Evolutionary conservation across 2,888 invertebrate species (phyloP).

Genomic region (Caradrina clavipalpis): DNA sequence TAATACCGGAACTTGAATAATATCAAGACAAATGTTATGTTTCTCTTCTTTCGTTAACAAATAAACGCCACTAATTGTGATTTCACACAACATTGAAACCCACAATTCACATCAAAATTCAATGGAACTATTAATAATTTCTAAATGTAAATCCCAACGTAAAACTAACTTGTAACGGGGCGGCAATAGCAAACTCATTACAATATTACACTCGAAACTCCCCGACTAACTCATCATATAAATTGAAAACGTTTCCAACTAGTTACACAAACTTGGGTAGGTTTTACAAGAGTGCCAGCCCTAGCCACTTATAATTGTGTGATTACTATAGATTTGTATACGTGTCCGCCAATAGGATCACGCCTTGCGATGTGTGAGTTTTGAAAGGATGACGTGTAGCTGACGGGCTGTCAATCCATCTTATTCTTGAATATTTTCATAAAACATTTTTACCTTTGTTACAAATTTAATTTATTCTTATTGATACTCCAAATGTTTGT

Average conservation of each 20-base stretch:
- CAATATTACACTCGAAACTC: constrained; percentile 51
- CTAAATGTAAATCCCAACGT: constrained; percentile 41
- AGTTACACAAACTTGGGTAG: constrained; percentile 46
- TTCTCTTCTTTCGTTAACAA: not conserved
- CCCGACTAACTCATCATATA: constrained; percentile 54
- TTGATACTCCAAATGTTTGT: constrained; percentile 28
- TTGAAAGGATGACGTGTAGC: constrained; percentile 7
- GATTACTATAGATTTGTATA: constrained; percentile 14
- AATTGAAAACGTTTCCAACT: constrained; percentile 54
- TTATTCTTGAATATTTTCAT: constrained; percentile 15
- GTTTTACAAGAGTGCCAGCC: constrained; percentile 30
- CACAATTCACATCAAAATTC: constrained; percentile 17
- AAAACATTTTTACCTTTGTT: constrained; percentile 32
- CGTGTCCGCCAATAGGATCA: constrained; percentile 10
- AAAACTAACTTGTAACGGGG: constrained; percentile 50
- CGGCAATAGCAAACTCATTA: constrained; percentile 54
- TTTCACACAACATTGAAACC: constrained; percentile 27
- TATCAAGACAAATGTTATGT: not conserved
- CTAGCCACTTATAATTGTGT: constrained; percentile 29
- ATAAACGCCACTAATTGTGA: constrained; percentile 1
- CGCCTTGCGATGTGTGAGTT: constrained; percentile 26
- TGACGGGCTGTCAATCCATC: constrained; percentile 46
- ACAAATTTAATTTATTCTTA: constrained; percentile 40
- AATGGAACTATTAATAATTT: constrained; percentile 30
- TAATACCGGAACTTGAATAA: not conserved